Evolutionary conservation across 2,888 invertebrate species (phyloP).

Genomic region (Hecatera dysodea): DNA sequence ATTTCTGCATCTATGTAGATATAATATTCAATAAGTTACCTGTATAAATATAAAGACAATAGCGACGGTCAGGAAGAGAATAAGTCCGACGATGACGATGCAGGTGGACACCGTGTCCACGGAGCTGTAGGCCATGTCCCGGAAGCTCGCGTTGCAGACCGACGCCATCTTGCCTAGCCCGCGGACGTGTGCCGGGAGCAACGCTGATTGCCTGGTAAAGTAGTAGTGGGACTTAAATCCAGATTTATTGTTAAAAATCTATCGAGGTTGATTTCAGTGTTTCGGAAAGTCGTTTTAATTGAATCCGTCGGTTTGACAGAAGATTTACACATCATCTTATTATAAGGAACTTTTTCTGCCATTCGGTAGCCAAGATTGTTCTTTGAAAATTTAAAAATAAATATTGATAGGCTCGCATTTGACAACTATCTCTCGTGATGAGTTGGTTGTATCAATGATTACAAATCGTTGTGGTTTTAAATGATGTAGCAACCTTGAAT

Average conservation of each 20-base stretch:
- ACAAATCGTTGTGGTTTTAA: no score
- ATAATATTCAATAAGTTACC: constrained; percentile 83
- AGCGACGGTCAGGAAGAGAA: constrained; percentile 94
- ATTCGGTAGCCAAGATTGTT: no score
- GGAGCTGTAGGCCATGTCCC: constrained; percentile 93
- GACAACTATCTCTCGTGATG: no score
- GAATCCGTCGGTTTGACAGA: neutral
- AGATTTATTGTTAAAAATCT: constrained; percentile 3
- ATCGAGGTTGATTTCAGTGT: neutral
- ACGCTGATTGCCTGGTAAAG: constrained; percentile 89
- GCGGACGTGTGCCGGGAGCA: constrained; percentile 94
- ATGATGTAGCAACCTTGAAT: no score
- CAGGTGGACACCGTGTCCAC: constrained; percentile 97
- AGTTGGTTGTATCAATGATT: neutral
- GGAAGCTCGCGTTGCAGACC: constrained; percentile 92
- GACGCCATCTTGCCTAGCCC: constrained; percentile 94
- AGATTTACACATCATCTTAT: no score
- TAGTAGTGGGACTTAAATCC: neutral
- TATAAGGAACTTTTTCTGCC: no score
- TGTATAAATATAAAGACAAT: constrained; percentile 96
- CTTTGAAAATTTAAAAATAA: no score
- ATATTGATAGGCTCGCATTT: no score
- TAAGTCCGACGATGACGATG: constrained; percentile 96
- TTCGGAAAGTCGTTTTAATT: neutral
- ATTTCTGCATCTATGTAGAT: neutral